Evolutionary conservation across 2,797 vertebrate genomes (phyloP).

Genomic region (Myotis vivesi): DNA sequence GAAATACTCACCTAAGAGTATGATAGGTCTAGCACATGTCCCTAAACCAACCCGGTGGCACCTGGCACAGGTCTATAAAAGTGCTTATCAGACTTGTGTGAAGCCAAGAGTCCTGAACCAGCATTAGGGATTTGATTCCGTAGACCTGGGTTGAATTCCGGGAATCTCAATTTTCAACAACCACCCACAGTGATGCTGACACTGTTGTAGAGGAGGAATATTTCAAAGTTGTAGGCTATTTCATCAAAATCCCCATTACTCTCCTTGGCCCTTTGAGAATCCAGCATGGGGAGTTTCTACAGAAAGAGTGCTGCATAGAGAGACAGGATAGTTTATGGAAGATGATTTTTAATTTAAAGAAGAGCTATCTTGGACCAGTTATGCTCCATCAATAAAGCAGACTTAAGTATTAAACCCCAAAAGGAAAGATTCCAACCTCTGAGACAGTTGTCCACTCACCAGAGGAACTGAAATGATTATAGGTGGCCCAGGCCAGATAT

Average conservation of each 20-base stretch:
- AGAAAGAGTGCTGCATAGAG: slow-evolving; percentile 6
- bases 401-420: slow-evolving; percentile 37
- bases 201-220: slow-evolving; percentile 5
- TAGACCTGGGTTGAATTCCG: slow-evolving; percentile 30
- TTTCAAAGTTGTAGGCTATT: slow-evolving; percentile 25
- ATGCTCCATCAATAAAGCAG: slow-evolving; percentile 47
- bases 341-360: slow-evolving; percentile 62
- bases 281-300: background rate
- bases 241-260: slow-evolving; percentile 48
- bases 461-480: slow-evolving; percentile 45
- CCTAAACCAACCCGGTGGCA: background rate
- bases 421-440: background rate
- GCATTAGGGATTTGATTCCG: slow-evolving; percentile 22
- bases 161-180: slow-evolving; percentile 7
- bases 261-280: background rate
- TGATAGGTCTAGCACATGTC: background rate
- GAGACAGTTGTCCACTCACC: slow-evolving; percentile 41
- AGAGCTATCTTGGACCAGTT: slow-evolving; percentile 38
- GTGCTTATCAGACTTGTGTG: background rate
- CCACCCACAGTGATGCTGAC: background rate
- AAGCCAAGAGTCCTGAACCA: slow-evolving; percentile 21
- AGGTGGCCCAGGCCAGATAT: slow-evolving; percentile 27
- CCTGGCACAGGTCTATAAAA: slow-evolving; percentile 22
- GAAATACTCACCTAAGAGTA: background rate
- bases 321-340: slow-evolving; percentile 24